A percentile compares a stretch with the other conserved stretches of the same genome.
These are phyloP conservation scores for Ophion ellenae DNA, from an alignment of 2,888 invertebrate genomes.

Conservation along the genomic window DNA sequence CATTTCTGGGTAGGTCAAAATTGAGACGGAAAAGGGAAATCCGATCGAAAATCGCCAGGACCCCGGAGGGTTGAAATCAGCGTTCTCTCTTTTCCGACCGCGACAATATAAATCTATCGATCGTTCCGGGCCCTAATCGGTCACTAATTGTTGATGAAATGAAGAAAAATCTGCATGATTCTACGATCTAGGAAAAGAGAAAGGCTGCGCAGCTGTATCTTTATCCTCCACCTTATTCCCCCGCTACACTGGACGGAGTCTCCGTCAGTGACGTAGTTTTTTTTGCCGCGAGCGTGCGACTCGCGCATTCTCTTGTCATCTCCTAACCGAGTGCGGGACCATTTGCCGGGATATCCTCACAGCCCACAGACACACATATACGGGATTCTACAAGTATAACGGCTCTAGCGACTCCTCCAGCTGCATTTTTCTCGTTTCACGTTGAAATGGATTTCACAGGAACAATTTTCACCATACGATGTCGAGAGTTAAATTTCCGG, in stretches of 20 bases:
- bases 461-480: not conserved
- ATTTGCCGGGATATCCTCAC: conserved; percentile 36
- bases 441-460: conserved; percentile 15
- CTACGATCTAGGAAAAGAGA: not conserved
- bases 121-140: no score
- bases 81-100: no score
- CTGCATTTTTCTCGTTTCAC: conserved; percentile 12
- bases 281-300: conserved; percentile 32
- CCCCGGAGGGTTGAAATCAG: no score
- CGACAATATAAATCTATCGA: no score
- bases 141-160: not conserved
- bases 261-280: conserved; percentile 14
- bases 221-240: not conserved
- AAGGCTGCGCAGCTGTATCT: not conserved
- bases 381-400: not conserved
- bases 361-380: conserved; percentile 6
- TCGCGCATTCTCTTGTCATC: conserved; percentile 59
- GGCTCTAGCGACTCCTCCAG: conserved; percentile 4
- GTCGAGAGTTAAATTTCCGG: not conserved
- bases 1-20: no score
- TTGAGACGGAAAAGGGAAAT: no score
- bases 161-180: not conserved
- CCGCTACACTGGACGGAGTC: not conserved
- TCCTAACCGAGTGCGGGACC: conserved; percentile 22
- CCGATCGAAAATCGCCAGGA: no score